Evolutionary conservation across 2,888 invertebrate species (phyloP), one percentile per base, ranked within the genome.

Genomic region (Parasteatoda lunata): DNA sequence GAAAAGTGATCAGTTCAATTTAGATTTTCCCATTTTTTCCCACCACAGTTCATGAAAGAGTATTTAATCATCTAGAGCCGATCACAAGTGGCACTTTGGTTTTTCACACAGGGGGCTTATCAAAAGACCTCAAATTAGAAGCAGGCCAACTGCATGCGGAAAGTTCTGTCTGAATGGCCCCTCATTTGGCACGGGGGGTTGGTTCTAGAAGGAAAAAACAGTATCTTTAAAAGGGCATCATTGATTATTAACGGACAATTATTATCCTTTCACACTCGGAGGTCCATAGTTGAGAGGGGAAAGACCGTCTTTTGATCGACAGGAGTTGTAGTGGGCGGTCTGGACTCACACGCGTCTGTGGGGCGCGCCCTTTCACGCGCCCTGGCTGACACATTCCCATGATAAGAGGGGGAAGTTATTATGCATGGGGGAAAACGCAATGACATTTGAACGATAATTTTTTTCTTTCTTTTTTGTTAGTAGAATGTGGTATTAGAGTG

Each of bases 201-300:
- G 47, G 9, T 30, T 47, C 9, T 73, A 68, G 7, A n/a, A 48
- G 75, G 73, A 75, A 79, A 79, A 84, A 84, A 79, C 73, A 76
- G 75, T 73, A 75, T 73, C 84, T 84, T 79, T 76, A 79, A 85
- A 59, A 78, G 79, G 71, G 70, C 85, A 85, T 85, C 85, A 85
- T 85, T 80, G 85, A 85, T 85, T 85, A 85, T 85, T 85, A 85
- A 85, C 85, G 78, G 85, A 85, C 85, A 85, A 85, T 85, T 85
- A 85, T 85, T 79, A 85, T 85, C 79, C 79, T 85, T 80, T 85
- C 54, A 75, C 81, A 69, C 81, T 70, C 70, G 48, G 66, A 75
- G 81, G 81, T 68, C 30, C 30, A 51, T 13, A 59, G n/a, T n/a
- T 59, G 59, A 13, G 15, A 51, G 8, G 15, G 48, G 77, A 77